Base-by-base conservation (phyloP, 2,888 invertebrate species). In the Amphipoea lucens region DNA sequence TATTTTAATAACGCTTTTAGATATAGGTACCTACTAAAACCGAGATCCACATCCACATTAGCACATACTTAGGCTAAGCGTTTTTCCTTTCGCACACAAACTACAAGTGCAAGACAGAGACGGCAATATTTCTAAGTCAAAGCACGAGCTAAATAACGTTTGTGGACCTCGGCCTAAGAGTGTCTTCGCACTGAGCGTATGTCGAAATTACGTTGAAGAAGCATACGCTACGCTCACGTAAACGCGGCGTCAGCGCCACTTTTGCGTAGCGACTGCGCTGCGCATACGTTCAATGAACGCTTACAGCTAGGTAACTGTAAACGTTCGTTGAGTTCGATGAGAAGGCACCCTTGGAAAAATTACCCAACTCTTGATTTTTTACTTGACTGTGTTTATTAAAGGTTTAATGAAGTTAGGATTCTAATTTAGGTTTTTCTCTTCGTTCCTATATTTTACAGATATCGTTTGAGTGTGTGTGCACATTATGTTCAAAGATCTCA, bases 381-480 rank as follows among this genome's bases (percentile, higher is more conserved):
- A 23, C 23, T 62, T 63, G 23, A 62, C 12, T 29, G 60, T 78
- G 20, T 5, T 65, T 14, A 23, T 29, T 12, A 4, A n/a, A 60
- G 5, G 0, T 12, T 23, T 40, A 42, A 51, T 20, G 36, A 65
- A n/a, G 36, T 45, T 45, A 72, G 4, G 7, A 29, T 66, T 79
- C 4, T 11, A 17, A 6, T 63, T 69, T 81, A 45, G 20, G 23
- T 63, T 68, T 9, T 14, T 60, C 17, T 69, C 17, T 82, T n/a
- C 40, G n/a, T 66, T 81, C 40, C 36, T 62, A 62, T 40, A 17
- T n/a, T 54, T 62, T 36, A 23, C 54, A 4, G 11, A n/a, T 29
- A 29, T 29, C 29, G 29, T 29, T 29, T 29, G 29, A 29, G 57
- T 65, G 54, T 66, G 17, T 54, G 40, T 48, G n/a, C 20, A 11